Base-by-base conservation (phyloP, 2,797 vertebrate genomes). In the Hephaestus fuliginosus region DNA sequence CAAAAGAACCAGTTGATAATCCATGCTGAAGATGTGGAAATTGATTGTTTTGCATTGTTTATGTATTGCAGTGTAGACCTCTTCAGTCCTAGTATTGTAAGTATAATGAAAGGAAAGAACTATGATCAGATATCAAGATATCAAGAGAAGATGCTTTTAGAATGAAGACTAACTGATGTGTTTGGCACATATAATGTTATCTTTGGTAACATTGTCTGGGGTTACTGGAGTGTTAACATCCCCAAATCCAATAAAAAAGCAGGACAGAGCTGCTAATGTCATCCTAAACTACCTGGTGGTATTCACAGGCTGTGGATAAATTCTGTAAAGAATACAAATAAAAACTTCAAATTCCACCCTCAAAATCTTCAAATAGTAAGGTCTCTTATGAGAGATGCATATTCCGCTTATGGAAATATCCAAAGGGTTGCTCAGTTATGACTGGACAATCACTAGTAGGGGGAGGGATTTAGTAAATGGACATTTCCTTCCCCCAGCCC, bases 381-480 rank as follows among this genome's bases (percentile, higher is more conserved):
- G 57, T 41, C n/a, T 52, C 10, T 39, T 22, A 18, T 8, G 0
- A 65, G 52, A 49, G 39, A n/a, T 3, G 25, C 25, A n/a, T 25
- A 18, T 39, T 56, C 17, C 43, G 30, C 28, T 20, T 25, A 30
- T 48, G 53, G 11, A 48, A 56, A 74, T 36, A 36, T 44, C 36
- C 25, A 30, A 55, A 44, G n/a, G 17, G 17, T 55, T 62, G 48
- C 62, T 53, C 22, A 70, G 25, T 18, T 55, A 17, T 49, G 33
- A 70, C 52, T 69, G 52, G 71, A 70, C 43, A 48, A 63, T 67
- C 30, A 15, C 17, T 62, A 18, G 46, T 56, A 1, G 4, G 7
- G 4, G 30, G 30, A 55, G 11, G 10, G 67, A 18, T 75, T 75
- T 43, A 44, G 33, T 22, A 0, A 51, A 48, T 5, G 1, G 43